A percentile compares a stretch with the other conserved stretches of the same genome.
Conservation (phyloP, 2,888 invertebrate species). For the Drosophila borborema region DNA sequence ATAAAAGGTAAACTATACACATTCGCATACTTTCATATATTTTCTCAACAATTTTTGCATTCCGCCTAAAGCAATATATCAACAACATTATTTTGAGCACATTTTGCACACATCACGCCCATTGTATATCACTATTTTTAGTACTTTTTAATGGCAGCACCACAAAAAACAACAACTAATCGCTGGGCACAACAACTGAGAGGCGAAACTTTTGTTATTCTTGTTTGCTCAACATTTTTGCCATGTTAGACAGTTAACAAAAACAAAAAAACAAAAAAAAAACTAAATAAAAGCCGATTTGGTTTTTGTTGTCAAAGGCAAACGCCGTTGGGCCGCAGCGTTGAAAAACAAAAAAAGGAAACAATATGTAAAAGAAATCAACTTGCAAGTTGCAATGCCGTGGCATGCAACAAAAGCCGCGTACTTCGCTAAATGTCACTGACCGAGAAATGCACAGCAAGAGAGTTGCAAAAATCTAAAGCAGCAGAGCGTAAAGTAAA, state of each 20-base stretch:
- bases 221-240: slow-evolving; percentile 32
- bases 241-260: slow-evolving; percentile 67
- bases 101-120: not conserved
- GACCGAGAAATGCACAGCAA: slow-evolving; percentile 74
- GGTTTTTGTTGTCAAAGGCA: slow-evolving; percentile 51
- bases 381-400: slow-evolving; percentile 55
- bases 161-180: slow-evolving; percentile 23
- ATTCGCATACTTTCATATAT: too few relatives aligned
- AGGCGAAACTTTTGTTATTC: slow-evolving; percentile 16
- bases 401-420: slow-evolving; percentile 60
- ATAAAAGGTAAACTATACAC: too few relatives aligned
- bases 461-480: slow-evolving; percentile 61
- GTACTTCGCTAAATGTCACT: slow-evolving; percentile 69
- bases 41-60: too few relatives aligned
- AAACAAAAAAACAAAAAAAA: slow-evolving; percentile 49
- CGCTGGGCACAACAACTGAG: slow-evolving; percentile 10
- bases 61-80: too few relatives aligned
- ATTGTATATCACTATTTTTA: slow-evolving; percentile 28
- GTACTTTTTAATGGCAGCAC: slow-evolving; percentile 44
- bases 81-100: not conserved
- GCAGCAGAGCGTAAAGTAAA: slow-evolving; percentile 17
- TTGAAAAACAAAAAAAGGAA: not conserved
- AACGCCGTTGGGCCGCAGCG: slow-evolving; percentile 56
- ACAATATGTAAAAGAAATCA: slow-evolving; percentile 62
- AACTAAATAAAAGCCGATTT: slow-evolving; percentile 55